Base-by-base conservation (phyloP, 2,888 invertebrate genomes). In the Eristalis pertinax region DNA sequence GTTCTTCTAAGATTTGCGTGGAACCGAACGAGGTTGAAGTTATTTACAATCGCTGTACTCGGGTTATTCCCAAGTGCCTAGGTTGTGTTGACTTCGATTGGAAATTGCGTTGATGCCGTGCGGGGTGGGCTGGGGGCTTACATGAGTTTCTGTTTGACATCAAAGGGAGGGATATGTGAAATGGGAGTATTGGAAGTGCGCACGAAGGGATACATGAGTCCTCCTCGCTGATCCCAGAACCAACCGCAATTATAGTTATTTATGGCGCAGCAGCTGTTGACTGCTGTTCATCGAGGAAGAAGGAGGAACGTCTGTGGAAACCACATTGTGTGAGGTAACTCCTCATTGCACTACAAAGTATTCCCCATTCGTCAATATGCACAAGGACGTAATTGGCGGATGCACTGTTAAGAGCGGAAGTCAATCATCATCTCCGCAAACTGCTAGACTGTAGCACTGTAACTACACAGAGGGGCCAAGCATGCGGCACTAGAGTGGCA, bases 51-150 rank as follows among this genome's bases (percentile, higher is more conserved):
- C 50, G 50, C 50, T 50, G 50, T 50, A 8, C n/a, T 43, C 22
- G 56, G 32, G 24, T 32, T 56, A 32, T 11, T 8, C 69, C 69
- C 69, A 56, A 58, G 69, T 69, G 69, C 32, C 69, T 68, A 32
- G 26, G 50, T 29, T 58, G 32, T 56, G 56, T 32, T 69, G 69
- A 69, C 56, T 68, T 69, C 35, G 29, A 69, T 35, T 35, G 32
- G 56, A 58, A 56, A 56, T 69, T 69, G 22, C 56, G 56, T 69
- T 69, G 32, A 32, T 56, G 26, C 56, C 29, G 2, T 1, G 32
- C 7, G 8, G 32, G 8, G 1, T 32, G n/a, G 10, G 50, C 7
- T 19, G 7, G 50, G 19, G 50, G 50, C 7, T 1, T 2, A 50
- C 8, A 8, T n/a, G 50, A 7, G 50, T n/a, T 8, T 50, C 2